Evolutionary conservation across 2,797 vertebrate genomes (phyloP).

Genomic region (Danio kyathit): DNA sequence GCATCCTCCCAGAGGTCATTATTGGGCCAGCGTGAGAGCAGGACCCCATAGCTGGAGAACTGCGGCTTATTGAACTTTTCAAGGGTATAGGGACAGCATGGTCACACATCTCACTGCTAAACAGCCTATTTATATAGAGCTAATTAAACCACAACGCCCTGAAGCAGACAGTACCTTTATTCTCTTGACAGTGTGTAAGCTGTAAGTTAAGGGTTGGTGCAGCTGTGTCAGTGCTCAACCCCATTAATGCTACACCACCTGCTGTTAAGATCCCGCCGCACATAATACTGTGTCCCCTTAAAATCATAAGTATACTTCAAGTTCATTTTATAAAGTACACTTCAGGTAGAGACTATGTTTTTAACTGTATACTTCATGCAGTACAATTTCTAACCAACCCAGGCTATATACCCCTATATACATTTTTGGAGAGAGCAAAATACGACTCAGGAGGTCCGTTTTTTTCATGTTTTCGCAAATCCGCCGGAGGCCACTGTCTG

Average conservation of each 20-base stretch:
- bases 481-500: no score
- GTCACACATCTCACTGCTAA: constrained; percentile 43
- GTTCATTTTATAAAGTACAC: not conserved
- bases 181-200: not conserved
- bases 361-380: no score
- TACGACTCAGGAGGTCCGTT: no score
- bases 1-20: constrained; percentile 39
- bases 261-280: constrained; percentile 21
- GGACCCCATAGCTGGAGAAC: constrained; percentile 15
- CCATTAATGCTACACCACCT: constrained; percentile 53
- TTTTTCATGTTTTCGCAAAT: no score
- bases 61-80: constrained; percentile 35
- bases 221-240: not conserved
- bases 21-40: constrained; percentile 9
- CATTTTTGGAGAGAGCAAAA: no score
- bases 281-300: not conserved
- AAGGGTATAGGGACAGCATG: constrained; percentile 32
- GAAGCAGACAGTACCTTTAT: constrained; percentile 24
- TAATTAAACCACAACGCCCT: constrained; percentile 51
- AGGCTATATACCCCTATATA: no score
- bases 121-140: constrained; percentile 48
- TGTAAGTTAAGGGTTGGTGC: constrained; percentile 36
- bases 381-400: no score
- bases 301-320: not conserved
- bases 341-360: no score